Percentiles rank a stretch among this genome's conserved stretches.
Conservation (phyloP, 1,140 invertebrate species). For the Drosophila novamexicana region DNA sequence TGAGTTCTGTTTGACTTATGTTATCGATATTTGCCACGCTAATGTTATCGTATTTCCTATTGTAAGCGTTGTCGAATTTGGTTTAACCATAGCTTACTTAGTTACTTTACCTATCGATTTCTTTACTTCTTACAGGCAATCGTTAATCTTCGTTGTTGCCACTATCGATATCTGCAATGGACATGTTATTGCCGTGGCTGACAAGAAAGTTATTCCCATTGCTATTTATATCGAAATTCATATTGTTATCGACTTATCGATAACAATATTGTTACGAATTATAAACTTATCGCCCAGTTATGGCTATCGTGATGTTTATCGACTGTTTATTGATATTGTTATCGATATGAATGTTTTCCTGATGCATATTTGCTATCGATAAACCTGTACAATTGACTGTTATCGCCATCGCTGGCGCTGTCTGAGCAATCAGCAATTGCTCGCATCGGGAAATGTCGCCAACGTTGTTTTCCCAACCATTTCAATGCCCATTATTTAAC, state of each 20-base stretch:
- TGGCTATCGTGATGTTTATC: background rate
- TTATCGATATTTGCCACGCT: background rate
- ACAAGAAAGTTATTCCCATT: too few species aligned
- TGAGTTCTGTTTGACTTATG: background rate
- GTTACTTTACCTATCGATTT: too few species aligned
- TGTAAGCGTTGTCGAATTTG: too few species aligned
- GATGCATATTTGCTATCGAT: background rate
- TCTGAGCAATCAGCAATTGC: background rate
- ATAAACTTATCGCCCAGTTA: background rate
- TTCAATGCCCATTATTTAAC: conserved; percentile 44
- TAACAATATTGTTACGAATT: background rate
- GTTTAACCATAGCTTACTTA: too few species aligned
- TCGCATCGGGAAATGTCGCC: conserved; percentile 16
- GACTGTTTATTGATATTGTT: background rate
- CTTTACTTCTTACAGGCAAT: too few species aligned
- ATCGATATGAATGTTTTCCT: background rate
- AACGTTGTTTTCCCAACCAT: conserved; percentile 25
- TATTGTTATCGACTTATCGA: conserved; percentile 1
- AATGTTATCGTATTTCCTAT: too few species aligned
- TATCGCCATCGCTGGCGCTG: background rate
- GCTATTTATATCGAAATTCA: background rate
- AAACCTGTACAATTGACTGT: background rate
- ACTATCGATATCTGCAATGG: background rate
- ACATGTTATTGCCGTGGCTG: too few species aligned
- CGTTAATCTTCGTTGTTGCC: background rate